Conservation (phyloP, 2,797 vertebrate species). For the Catostomus latipinnis region DNA sequence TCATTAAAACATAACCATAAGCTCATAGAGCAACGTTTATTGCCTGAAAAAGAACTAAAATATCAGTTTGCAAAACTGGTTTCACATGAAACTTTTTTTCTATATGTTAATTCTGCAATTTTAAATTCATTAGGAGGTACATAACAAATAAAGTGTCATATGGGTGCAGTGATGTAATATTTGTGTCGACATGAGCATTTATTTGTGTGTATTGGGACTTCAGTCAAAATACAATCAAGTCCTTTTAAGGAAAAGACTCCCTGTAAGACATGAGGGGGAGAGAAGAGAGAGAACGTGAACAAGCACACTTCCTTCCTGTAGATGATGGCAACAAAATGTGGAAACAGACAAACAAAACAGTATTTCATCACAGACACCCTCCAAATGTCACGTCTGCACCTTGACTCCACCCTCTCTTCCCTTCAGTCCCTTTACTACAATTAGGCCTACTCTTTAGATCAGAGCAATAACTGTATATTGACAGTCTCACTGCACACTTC, state of each 20-base stretch:
- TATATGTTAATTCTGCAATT: no score
- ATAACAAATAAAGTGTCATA: neutral
- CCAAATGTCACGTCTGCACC: neutral
- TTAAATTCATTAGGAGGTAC: neutral
- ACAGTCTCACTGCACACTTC: neutral
- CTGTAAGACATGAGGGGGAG: constrained; percentile 8
- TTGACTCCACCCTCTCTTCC: neutral
- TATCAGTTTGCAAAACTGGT: no score
- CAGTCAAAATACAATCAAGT: constrained; percentile 21
- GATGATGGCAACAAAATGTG: constrained; percentile 45
- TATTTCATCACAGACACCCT: constrained; percentile 24
- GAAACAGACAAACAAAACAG: constrained; percentile 61
- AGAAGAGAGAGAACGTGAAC: neutral
- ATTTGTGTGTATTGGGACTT: constrained; percentile 3
- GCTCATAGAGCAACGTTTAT: neutral
- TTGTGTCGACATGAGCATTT: constrained; percentile 17
- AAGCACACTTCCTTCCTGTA: constrained; percentile 60
- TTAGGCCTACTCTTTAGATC: neutral
- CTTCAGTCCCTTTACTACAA: neutral
- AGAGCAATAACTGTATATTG: neutral
- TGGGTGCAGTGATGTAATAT: neutral
- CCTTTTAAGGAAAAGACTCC: constrained; percentile 47
- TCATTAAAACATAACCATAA: neutral
- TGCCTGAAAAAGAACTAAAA: no score
- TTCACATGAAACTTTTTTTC: no score